phyloP scores from a whole-genome alignment of 2,888 invertebrate genomes.

The Watsonalla binaria region DNA sequence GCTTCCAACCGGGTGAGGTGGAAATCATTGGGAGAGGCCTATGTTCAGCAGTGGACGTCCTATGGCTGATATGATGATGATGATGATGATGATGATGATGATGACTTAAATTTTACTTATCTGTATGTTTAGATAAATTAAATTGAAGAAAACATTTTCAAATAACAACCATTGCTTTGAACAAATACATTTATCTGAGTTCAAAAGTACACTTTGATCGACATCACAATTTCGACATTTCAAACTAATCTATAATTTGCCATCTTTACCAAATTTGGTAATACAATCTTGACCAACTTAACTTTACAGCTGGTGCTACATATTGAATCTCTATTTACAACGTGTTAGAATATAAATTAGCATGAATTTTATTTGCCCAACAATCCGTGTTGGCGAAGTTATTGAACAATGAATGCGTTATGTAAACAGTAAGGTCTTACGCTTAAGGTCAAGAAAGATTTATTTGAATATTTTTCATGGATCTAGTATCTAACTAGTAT shows the following conservation, averaged over 20 bases:
- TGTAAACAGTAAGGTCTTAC: slow-evolving; percentile 1
- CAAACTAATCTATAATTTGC: slow-evolving; percentile 41
- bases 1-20: too few species aligned
- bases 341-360: not conserved
- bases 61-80: too few species aligned
- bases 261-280: slow-evolving; percentile 46
- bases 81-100: too few species aligned
- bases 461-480: not conserved
- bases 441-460: slow-evolving; percentile 1
- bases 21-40: too few species aligned
- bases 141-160: not conserved
- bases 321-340: slow-evolving; percentile 5
- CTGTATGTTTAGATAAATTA: too few species aligned
- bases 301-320: slow-evolving; percentile 2
- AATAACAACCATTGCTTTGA: too few species aligned
- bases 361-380: not conserved
- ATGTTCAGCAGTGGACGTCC: too few species aligned
- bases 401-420: slow-evolving; percentile 2
- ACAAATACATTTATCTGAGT: too few species aligned
- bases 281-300: slow-evolving; percentile 20
- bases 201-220: too few species aligned
- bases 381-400: not conserved
- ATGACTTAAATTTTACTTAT: too few species aligned
- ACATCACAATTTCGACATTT: slow-evolving; percentile 25
- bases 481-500: not conserved